phyloP scores from a whole-genome alignment of 2,888 invertebrate genomes.

The Acleris cristana region DNA sequence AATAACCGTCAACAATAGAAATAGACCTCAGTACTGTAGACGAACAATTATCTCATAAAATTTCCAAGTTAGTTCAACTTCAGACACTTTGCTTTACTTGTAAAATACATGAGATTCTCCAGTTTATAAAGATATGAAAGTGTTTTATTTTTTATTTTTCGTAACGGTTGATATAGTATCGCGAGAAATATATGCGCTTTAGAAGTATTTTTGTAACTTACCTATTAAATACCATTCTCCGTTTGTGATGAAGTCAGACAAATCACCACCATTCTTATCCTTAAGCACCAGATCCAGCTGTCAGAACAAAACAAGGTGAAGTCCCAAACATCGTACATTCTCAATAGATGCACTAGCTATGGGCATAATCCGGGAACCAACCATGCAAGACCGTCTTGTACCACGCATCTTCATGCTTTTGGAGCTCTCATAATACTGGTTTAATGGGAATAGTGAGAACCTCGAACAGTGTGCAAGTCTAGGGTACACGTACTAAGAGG shows the following conservation, averaged over 20 bases:
- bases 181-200: too few relatives aligned
- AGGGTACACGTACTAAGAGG: constrained; percentile 41
- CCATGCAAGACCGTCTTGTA: constrained; percentile 42
- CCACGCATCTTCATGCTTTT: constrained; percentile 29
- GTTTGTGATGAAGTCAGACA: constrained; percentile 98
- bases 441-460: constrained; percentile 60
- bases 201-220: constrained; percentile 74
- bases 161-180: too few relatives aligned
- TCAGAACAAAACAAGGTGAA: constrained; percentile 54
- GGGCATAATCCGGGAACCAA: constrained; percentile 36
- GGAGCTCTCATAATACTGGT: constrained; percentile 28
- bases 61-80: too few relatives aligned
- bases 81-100: too few relatives aligned
- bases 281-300: constrained; percentile 98
- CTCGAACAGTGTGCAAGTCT: constrained; percentile 50
- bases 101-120: too few relatives aligned
- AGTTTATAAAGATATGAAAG: neutral
- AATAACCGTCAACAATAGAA: too few relatives aligned
- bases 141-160: neutral
- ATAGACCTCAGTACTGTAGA: too few relatives aligned
- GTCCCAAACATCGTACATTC: constrained; percentile 36
- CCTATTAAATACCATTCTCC: constrained; percentile 99
- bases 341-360: constrained; percentile 27
- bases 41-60: too few relatives aligned
- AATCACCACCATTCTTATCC: constrained; percentile 96